A percentile compares a stretch with the other conserved stretches of the same genome.
Evolutionary conservation across 2,888 invertebrate species (phyloP).

Genomic region (Aethes cnicana): DNA sequence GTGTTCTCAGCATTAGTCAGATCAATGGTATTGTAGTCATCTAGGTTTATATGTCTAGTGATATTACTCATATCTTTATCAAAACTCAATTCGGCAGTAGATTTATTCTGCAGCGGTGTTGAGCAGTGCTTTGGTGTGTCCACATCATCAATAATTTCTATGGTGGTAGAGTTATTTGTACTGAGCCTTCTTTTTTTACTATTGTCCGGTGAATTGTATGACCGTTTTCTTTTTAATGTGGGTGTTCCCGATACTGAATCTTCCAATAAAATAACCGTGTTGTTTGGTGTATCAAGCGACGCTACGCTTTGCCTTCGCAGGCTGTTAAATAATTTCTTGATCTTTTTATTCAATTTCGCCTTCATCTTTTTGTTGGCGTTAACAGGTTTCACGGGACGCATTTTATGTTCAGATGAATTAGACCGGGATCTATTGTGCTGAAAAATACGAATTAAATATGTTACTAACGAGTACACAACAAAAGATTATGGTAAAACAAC

Average conservation of each 20-base stretch:
- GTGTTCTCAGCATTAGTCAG: too few relatives aligned
- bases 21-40: too few relatives aligned
- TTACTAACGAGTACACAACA: neutral
- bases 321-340: constrained; percentile 44
- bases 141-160: constrained; percentile 48
- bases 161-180: constrained; percentile 28
- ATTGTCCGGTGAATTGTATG: constrained; percentile 17
- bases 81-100: constrained; percentile 30
- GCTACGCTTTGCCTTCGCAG: constrained; percentile 40
- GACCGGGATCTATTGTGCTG: constrained; percentile 40
- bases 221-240: constrained; percentile 20
- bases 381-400: constrained; percentile 39
- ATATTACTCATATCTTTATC: too few relatives aligned
- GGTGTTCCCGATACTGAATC: constrained; percentile 32
- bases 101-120: constrained; percentile 47
- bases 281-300: constrained; percentile 26
- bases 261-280: constrained; percentile 43
- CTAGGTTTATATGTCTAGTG: too few relatives aligned
- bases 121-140: constrained; percentile 50
- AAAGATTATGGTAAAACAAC: neutral
- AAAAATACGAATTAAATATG: constrained; percentile 27
- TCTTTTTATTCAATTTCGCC: constrained; percentile 38
- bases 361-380: constrained; percentile 39
- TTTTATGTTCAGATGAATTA: constrained; percentile 35
- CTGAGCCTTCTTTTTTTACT: constrained; percentile 28